These are phyloP conservation scores for Neodiprion fabricii DNA, from an alignment of 1,140 invertebrate genomes.

Conservation along the genomic window DNA sequence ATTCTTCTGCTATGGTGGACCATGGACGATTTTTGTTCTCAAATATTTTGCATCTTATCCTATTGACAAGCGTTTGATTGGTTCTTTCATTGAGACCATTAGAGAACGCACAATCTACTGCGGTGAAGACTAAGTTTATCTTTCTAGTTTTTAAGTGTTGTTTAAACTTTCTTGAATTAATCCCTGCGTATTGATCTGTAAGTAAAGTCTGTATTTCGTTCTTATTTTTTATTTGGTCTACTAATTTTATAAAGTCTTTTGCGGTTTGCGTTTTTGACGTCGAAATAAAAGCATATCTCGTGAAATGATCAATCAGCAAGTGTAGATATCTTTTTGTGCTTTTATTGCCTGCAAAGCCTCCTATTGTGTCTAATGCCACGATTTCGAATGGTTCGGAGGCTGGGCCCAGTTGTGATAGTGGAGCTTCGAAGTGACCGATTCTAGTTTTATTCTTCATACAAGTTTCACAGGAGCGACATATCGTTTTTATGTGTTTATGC, in stretches of 20 bases:
- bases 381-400: slow-evolving; percentile 22
- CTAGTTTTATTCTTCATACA: slow-evolving; percentile 18
- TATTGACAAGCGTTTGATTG: slow-evolving; percentile 29
- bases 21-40: slow-evolving; percentile 30
- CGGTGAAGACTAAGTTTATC: slow-evolving; percentile 21
- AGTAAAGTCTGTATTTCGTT: not conserved
- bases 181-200: slow-evolving; percentile 15
- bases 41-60: slow-evolving; percentile 28
- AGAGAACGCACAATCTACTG: slow-evolving; percentile 22
- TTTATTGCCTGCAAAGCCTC: slow-evolving; percentile 13
- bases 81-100: slow-evolving; percentile 27
- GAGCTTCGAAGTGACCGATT: not conserved
- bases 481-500: slow-evolving; percentile 24
- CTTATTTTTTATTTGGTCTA: slow-evolving; percentile 17
- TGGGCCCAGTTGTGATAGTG: slow-evolving; percentile 15
- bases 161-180: slow-evolving; percentile 25
- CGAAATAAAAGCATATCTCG: slow-evolving; percentile 27
- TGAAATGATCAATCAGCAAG: slow-evolving; percentile 27
- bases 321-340: slow-evolving; percentile 27
- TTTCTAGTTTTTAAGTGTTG: slow-evolving; percentile 21
- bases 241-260: slow-evolving; percentile 10
- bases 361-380: slow-evolving; percentile 26
- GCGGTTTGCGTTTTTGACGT: slow-evolving; percentile 16
- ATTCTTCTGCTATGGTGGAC: slow-evolving; percentile 30
- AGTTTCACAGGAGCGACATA: slow-evolving; percentile 26